Conservation (phyloP, 2,113 vertebrate species). For the Alexandromys fortis region DNA sequence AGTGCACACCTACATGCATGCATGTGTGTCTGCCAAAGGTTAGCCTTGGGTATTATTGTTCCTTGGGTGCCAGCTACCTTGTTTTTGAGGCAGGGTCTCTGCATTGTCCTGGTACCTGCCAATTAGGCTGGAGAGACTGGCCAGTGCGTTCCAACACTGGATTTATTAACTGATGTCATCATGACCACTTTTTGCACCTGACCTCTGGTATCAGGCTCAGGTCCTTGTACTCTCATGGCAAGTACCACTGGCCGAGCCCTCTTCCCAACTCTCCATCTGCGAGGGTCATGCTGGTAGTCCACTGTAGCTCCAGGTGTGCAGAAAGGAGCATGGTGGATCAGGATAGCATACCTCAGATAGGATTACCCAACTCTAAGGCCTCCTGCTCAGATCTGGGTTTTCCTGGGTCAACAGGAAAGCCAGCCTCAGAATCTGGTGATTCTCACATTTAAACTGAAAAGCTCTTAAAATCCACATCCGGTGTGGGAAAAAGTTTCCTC, state of each 20-base stretch:
- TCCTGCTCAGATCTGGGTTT: background rate
- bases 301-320: background rate
- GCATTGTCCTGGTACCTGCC: background rate
- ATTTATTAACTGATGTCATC: too few species aligned
- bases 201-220: background rate
- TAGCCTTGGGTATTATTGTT: background rate
- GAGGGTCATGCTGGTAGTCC: background rate
- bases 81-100: background rate
- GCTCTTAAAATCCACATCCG: constrained; percentile 3
- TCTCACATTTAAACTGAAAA: background rate
- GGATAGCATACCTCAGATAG: background rate
- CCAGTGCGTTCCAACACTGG: background rate
- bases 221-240: background rate
- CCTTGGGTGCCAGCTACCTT: background rate
- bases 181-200: too few species aligned
- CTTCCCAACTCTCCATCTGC: too few species aligned
- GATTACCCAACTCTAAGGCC: background rate
- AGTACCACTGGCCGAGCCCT: background rate
- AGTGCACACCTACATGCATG: too few species aligned
- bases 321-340: background rate
- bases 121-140: background rate
- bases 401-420: background rate
- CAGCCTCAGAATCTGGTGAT: background rate
- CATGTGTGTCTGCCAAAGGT: background rate
- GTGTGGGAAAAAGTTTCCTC: background rate